Percentiles rank a stretch among this genome's conserved stretches.
phyloP scores from a whole-genome alignment of 1,140 invertebrate species.

The Pentalonia nigronervosa region DNA sequence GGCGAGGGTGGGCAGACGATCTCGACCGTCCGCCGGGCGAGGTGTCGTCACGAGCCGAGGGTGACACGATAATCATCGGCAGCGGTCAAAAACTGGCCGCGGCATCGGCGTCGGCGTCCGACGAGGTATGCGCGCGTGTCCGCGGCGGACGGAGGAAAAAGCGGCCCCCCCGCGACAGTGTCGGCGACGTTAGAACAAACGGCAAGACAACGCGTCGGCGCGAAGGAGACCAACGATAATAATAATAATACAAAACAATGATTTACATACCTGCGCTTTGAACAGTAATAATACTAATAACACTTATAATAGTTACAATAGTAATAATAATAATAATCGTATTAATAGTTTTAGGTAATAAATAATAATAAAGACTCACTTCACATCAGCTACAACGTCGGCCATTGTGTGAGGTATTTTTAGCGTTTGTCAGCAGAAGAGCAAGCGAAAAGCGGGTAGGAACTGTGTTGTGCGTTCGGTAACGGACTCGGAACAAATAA shows the following conservation, averaged over 20 bases:
- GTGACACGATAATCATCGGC: background rate
- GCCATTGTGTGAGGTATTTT: conserved; percentile 43
- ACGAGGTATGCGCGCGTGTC: background rate
- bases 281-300: background rate
- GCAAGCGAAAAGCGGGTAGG: background rate
- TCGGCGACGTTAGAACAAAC: background rate
- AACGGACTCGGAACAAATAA: conserved; percentile 44
- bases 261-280: background rate
- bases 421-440: background rate
- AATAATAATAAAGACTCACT: background rate
- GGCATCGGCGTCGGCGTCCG: background rate
- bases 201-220: background rate
- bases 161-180: background rate
- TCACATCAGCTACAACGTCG: conserved; percentile 53
- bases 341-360: background rate
- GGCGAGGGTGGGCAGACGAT: background rate
- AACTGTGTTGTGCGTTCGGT: conserved; percentile 15
- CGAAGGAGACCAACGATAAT: no score
- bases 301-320: background rate
- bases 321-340: background rate
- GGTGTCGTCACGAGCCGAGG: background rate
- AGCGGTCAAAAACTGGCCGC: background rate
- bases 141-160: background rate
- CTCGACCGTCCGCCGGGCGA: background rate
- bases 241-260: background rate